Percentiles rank a stretch among this genome's conserved stretches.
These are phyloP conservation scores for Cetoscarus ocellatus DNA, from an alignment of 2,797 vertebrate species.

Conservation along the genomic window DNA sequence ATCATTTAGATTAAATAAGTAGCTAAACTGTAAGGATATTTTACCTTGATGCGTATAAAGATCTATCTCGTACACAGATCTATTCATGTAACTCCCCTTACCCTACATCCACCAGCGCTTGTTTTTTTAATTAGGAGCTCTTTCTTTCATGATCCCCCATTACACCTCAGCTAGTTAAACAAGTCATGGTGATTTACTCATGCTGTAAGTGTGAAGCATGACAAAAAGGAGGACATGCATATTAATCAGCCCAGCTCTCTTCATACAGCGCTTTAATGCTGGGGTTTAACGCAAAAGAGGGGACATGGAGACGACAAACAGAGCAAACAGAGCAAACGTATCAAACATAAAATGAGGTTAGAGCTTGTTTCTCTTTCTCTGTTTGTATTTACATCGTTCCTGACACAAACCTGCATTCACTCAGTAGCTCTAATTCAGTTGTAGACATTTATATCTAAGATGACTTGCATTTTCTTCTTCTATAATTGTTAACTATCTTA, in stretches of 20 bases:
- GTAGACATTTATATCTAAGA: no score
- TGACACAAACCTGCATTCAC: no score
- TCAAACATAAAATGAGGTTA: slow-evolving; percentile 17
- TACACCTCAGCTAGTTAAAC: slow-evolving; percentile 34
- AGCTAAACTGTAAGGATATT: no score
- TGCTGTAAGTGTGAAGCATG: slow-evolving; percentile 17
- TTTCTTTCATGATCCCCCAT: slow-evolving; percentile 8
- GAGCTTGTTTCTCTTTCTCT: neutral
- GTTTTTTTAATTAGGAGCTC: slow-evolving; percentile 38
- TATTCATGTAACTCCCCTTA: neutral
- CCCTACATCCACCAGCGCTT: neutral
- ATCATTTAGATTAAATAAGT: no score
- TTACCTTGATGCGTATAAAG: no score
- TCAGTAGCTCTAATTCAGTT: no score
- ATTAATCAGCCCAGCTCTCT: slow-evolving; percentile 25
- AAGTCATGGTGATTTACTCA: slow-evolving; percentile 42
- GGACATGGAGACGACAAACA: slow-evolving; percentile 5
- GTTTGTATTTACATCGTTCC: no score
- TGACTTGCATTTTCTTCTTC: no score
- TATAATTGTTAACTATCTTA: neutral
- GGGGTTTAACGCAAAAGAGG: neutral
- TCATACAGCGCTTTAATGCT: slow-evolving; percentile 31
- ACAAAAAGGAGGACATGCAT: slow-evolving; percentile 36
- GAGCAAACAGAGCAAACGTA: slow-evolving; percentile 13
- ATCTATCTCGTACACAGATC: neutral